phyloP scores from a whole-genome alignment of 2,113 vertebrate species.

The Phoxinus phoxinus region DNA sequence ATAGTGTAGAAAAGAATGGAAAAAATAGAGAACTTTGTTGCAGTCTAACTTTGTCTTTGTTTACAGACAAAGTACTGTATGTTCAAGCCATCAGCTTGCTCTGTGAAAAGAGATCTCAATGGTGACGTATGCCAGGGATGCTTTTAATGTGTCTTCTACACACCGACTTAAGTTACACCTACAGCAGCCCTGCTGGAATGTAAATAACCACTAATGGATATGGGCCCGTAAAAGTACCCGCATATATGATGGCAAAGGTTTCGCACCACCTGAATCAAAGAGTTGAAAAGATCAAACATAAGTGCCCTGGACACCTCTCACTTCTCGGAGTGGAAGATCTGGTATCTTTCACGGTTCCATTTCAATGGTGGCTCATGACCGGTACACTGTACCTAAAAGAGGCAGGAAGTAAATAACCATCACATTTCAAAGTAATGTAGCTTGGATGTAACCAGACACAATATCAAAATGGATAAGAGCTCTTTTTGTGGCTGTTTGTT shows the following conservation, averaged over 20 bases:
- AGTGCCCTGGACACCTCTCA: slow-evolving; percentile 68
- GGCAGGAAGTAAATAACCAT: slow-evolving; percentile 46
- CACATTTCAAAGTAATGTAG: slow-evolving; percentile 40
- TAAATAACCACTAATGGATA: slow-evolving; percentile 72
- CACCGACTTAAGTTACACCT: slow-evolving; percentile 60
- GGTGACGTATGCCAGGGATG: slow-evolving; percentile 8
- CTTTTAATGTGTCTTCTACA: slow-evolving; percentile 28
- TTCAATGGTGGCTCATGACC: slow-evolving; percentile 56
- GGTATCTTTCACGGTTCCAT: slow-evolving; percentile 61
- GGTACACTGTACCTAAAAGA: slow-evolving; percentile 65
- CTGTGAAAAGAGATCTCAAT: neutral
- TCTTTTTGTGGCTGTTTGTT: slow-evolving; percentile 45
- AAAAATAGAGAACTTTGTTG: slow-evolving; percentile 62
- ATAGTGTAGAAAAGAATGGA: neutral
- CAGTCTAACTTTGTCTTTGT: slow-evolving; percentile 45
- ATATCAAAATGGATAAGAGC: slow-evolving; percentile 8
- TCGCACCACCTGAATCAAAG: slow-evolving; percentile 69
- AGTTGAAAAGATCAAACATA: slow-evolving; percentile 69
- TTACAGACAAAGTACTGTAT: neutral
- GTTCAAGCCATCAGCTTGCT: neutral
- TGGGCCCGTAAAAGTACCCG: slow-evolving; percentile 71
- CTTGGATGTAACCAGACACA: slow-evolving; percentile 61
- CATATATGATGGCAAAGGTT: slow-evolving; percentile 67
- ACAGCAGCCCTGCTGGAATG: slow-evolving; percentile 62
- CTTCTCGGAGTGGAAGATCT: slow-evolving; percentile 60